Percentiles rank a stretch among this genome's conserved stretches.
Conservation (phyloP, 2,888 invertebrate genomes). For the Parapristionchus giblindavisi region DNA sequence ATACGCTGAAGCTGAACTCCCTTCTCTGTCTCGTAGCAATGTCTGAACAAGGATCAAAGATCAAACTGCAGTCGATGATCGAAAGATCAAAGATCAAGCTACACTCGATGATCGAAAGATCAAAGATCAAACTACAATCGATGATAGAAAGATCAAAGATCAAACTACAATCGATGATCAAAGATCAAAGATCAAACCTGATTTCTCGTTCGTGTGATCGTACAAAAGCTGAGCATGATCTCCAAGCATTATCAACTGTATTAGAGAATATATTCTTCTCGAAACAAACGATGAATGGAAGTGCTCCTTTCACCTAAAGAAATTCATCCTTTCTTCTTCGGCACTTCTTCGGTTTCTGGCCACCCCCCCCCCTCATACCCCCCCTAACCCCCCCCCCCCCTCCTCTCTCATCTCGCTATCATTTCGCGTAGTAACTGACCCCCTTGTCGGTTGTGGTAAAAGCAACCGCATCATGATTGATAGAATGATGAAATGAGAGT, state of each 20-base stretch:
- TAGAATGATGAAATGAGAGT: too few relatives aligned
- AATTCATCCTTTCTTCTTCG: neutral
- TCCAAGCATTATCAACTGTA: conserved; percentile 60
- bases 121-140: neutral
- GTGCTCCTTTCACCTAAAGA: conserved; percentile 56
- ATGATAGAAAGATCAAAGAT: neutral
- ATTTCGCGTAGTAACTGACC: too few relatives aligned
- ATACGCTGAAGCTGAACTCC: conserved; percentile 65
- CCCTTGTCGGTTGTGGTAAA: too few relatives aligned
- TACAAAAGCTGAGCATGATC: conserved; percentile 64
- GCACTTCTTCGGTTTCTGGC: too few relatives aligned
- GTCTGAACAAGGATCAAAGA: conserved; percentile 44
- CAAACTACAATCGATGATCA: too few relatives aligned
- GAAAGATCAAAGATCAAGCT: conserved; percentile 8
- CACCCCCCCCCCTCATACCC: too few relatives aligned
- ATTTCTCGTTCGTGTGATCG: conserved; percentile 62
- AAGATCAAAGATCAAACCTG: conserved; percentile 46
- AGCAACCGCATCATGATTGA: too few relatives aligned
- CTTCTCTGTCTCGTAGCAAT: conserved; percentile 64
- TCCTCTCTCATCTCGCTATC: too few relatives aligned
- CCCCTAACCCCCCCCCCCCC: too few relatives aligned
- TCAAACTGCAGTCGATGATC: too few relatives aligned
- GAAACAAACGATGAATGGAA: conserved; percentile 63
- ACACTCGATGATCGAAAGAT: neutral
- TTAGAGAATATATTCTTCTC: conserved; percentile 54